These are phyloP conservation scores for Gastracanthus pulcherrimus DNA, from an alignment of 2,888 invertebrate species.

Conservation along the genomic window DNA sequence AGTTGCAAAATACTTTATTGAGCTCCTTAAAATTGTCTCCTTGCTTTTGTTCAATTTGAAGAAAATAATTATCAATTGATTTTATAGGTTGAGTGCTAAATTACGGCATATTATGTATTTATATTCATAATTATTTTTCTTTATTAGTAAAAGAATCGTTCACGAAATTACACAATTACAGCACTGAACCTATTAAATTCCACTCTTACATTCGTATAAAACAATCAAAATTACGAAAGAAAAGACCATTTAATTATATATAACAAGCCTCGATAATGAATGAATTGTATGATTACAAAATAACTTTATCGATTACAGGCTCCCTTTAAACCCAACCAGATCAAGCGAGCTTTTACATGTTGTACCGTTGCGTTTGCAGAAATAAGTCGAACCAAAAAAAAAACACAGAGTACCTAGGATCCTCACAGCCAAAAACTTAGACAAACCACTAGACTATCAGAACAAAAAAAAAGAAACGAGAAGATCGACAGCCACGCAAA, in stretches of 20 bases:
- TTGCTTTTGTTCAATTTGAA: constrained; percentile 1
- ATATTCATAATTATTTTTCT: neutral
- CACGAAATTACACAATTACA: neutral
- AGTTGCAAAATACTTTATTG: neutral
- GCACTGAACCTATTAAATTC: constrained; percentile 5
- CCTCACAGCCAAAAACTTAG: neutral
- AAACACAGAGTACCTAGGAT: neutral
- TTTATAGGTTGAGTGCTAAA: constrained; percentile 6
- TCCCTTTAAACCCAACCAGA: constrained; percentile 16
- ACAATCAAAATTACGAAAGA: neutral
- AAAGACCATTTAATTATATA: too few species aligned
- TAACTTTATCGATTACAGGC: constrained; percentile 40
- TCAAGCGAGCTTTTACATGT: constrained; percentile 22
- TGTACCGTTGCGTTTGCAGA: constrained; percentile 45
- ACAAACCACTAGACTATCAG: neutral
- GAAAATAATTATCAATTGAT: neutral
- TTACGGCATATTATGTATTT: neutral
- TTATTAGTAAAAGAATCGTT: neutral
- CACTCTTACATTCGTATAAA: neutral
- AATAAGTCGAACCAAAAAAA: constrained; percentile 1
- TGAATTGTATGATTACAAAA: neutral
- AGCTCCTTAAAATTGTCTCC: neutral
- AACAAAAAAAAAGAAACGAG: neutral
- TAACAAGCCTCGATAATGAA: neutral
- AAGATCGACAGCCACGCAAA: too few species aligned